Percentiles rank a stretch among this genome's conserved stretches.
These are phyloP conservation scores for Apaloderma vittatum DNA, from an alignment of 2,113 vertebrate species.

Conservation along the genomic window DNA sequence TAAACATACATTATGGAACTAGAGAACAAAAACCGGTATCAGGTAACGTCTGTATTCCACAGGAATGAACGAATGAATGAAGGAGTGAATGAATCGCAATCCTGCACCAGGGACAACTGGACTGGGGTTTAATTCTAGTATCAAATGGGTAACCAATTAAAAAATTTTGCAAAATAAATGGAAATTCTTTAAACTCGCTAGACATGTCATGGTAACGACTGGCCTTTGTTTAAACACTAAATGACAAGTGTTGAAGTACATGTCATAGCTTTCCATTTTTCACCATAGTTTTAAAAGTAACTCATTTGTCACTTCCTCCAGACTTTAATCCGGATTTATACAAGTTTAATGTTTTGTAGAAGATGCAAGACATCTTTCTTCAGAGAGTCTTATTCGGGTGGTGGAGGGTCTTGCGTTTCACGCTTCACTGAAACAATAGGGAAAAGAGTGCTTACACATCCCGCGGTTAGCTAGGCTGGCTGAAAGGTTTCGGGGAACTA, in stretches of 20 bases:
- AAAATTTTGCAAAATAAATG: conserved; percentile 36
- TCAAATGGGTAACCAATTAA: conserved; percentile 29
- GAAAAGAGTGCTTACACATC: conserved; percentile 40
- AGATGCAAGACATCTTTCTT: conserved; percentile 51
- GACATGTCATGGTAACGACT: neutral
- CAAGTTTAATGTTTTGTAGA: conserved; percentile 33
- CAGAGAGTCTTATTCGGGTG: conserved; percentile 34
- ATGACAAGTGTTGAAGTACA: neutral
- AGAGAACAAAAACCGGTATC: neutral
- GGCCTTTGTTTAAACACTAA: neutral
- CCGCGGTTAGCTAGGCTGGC: conserved; percentile 9
- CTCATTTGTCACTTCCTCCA: conserved; percentile 21
- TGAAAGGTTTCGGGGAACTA: neutral
- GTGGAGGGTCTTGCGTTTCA: conserved; percentile 64
- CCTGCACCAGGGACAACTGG: neutral
- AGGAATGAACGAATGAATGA: neutral
- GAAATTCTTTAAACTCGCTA: neutral
- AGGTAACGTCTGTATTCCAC: neutral
- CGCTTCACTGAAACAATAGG: conserved; percentile 64
- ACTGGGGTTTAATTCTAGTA: neutral
- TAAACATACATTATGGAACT: conserved; percentile 59
- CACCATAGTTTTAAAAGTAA: conserved; percentile 23
- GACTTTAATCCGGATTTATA: conserved; percentile 25
- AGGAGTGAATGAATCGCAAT: neutral
- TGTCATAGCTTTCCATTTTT: conserved; percentile 55